Evolutionary conservation across 1,140 invertebrate species (phyloP), one percentile per base, ranked within the genome.

Genomic region (Acromyrmex echinatior): DNA sequence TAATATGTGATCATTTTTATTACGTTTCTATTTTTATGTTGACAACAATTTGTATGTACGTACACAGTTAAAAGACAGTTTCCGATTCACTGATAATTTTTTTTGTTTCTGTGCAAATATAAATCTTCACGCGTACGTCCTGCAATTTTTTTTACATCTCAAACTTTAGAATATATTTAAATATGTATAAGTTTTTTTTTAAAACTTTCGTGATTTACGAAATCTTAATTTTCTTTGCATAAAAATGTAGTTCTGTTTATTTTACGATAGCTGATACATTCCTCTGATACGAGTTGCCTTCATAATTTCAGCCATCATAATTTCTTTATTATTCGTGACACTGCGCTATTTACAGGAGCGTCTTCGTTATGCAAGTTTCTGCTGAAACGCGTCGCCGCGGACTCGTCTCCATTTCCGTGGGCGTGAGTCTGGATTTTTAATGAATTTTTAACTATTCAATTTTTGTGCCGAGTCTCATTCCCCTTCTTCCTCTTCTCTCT

Each of bases 361-460:
- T 60, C 79, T 63, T 21, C 49, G 58, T 81, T 51, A 70, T 65
- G 79, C 49, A n/a, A 5, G 21, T 28, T 14, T 79, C 21, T 45
- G 21, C 18, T 56, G 35, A 39, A 79, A 58, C 21, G 49, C 51
- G 60, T 31, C 49, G 73, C 9, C 14, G 63, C 14, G 76, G 60
- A 65, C 51, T 56, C 74, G 74, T 25, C 70, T 51, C 53, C 49
- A 62, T 77, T 66, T 78, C 73, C 49, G 60, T 25, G 74, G 35
- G 31, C 81, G 21, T 71, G 66, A 65, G 21, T 70, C n/a, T 65
- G 25, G 71, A 77, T 88, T 91, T 91, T 88, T 87, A 87, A 92
- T 92, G 79, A 91, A 92, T 91, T 90, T 92, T 90, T 90, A 88
- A 91, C 85, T 81, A 91, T 88, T 90, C 86, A 90, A 91, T 91